Conservation (phyloP, 2,113 vertebrate genomes). For the Pitta sordida region DNA sequence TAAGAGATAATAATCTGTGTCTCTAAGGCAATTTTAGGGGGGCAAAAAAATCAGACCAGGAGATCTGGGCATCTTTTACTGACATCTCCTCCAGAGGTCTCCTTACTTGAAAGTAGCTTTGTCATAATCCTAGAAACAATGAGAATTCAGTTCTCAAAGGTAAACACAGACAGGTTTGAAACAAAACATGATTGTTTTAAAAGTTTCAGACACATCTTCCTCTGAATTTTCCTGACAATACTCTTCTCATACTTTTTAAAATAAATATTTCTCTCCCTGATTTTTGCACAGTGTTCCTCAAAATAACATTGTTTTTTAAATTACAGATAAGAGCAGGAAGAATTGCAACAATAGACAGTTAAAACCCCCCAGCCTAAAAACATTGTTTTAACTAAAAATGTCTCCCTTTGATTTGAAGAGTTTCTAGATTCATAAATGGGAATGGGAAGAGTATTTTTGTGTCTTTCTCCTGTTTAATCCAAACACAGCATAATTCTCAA, state of each 20-base stretch:
- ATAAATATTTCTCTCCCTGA: not conserved
- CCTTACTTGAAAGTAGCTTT: not conserved
- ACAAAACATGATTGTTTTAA: not conserved
- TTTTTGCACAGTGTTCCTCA: not conserved
- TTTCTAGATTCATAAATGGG: not conserved
- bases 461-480: not conserved
- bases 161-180: not conserved
- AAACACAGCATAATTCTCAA: not conserved
- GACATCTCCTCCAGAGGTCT: not conserved
- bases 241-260: not conserved
- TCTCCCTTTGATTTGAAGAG: not conserved
- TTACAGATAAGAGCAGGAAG: not conserved
- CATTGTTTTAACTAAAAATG: not conserved
- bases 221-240: not conserved
- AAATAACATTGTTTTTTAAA: not conserved
- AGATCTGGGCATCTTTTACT: not conserved
- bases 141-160: not conserved
- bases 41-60: not conserved
- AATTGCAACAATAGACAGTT: not conserved
- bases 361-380: not conserved
- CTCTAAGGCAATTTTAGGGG: not conserved
- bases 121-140: not conserved
- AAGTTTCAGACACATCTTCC: not conserved
- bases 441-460: not conserved
- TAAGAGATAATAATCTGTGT: constrained; percentile 7